Evolutionary conservation across 2,113 vertebrate species (phyloP), one percentile per base, ranked within the genome.

Genomic region (Arenaria interpres): DNA sequence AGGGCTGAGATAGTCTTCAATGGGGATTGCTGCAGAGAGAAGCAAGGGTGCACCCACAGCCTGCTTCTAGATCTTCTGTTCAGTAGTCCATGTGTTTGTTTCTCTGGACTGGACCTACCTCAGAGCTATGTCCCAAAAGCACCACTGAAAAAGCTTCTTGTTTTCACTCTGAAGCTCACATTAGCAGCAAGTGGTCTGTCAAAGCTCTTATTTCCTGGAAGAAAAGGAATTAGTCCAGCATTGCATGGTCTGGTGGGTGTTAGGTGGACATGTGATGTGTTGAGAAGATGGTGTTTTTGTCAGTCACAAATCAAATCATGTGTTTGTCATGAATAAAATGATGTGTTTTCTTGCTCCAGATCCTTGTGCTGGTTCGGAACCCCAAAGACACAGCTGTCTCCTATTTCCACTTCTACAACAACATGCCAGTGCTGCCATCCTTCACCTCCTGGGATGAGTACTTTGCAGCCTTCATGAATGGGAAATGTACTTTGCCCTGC

Each of bases 341-440:
- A 32, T 27, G 4, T 66, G 28, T 63, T 82, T 92, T 74, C 30
- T 69, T 94, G 16, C 27, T 68, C 41, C 46, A 97, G 97, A 60
- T 97, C 35, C 90, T 97, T 79, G n/a, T 95, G 68, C 41, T 97
- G 3, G 45, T 96, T 88, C 77, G n/a, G 33, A 97, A 97, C 37
- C 91, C 93, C 45, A 97, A 97, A 78, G 90, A 96, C 50, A 83
- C 37, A 0, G 91, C 93, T 33, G 93, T 97, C 32, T 97, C 91
- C 27, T 97, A 92, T 62, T 97, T 90, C 67, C 93, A 96, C 37
- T 95, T 97, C 86, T 63, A 6, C 73, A 96, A 96, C 62, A 85
- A 81, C 21, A 67, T 97, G n/a, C 68, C 87, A 6, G 0, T n/a
- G 15, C 4, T 79, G 60, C 94, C 82, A 0, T 88, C 76, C 33